Base-by-base conservation (phyloP, 2,888 invertebrate genomes). In the Acanthosepion lycidas region DNA sequence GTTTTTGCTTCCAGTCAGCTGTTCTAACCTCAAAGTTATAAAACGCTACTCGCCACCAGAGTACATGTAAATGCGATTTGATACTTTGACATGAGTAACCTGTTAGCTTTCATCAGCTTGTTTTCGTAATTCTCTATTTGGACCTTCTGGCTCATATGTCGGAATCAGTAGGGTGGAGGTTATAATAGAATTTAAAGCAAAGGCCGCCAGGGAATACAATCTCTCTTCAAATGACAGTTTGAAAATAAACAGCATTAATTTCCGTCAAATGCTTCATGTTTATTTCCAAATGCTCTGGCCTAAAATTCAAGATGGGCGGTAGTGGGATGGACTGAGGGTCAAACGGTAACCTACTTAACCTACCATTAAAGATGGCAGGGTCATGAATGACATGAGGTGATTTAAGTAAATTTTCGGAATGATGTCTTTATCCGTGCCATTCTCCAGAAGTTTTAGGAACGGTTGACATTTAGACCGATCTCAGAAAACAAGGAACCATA, bases 61-160 rank as follows among this genome's bases (percentile, higher is more conserved):
- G n/a, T 78, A n/a, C n/a, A 78, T 78, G 9, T 78, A n/a, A n/a
- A 78, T 33, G 78, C 33, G 6, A 78, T n/a, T 78, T 78, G 78
- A n/a, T n/a, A 78, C n/a, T 78, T 15, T 78, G 78, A 78, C 78
- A 78, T 78, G 78, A n/a, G 78, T n/a, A 78, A 78, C n/a, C 78
- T 78, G 78, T 78, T 78, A 78, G 78, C n/a, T 12, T 78, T n/a
- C 78, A 33, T 78, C 78, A 78, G 78, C 33, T 78, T n/a, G 1
- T 15, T 59, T 33, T 78, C 5, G 78, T 0, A 1, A n/a, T n/a
- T 3, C n/a, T 12, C 12, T 78, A 5, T 3, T 78, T 18, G 78
- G 78, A 78, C 78, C n/a, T 78, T n/a, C 78, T 78, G 33, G 78
- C 78, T 78, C 15, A 33, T 9, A 33, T 78, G 18, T 78, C 33